Conservation (phyloP, 2,113 vertebrate genomes). For the Odontophorus gujanensis region DNA sequence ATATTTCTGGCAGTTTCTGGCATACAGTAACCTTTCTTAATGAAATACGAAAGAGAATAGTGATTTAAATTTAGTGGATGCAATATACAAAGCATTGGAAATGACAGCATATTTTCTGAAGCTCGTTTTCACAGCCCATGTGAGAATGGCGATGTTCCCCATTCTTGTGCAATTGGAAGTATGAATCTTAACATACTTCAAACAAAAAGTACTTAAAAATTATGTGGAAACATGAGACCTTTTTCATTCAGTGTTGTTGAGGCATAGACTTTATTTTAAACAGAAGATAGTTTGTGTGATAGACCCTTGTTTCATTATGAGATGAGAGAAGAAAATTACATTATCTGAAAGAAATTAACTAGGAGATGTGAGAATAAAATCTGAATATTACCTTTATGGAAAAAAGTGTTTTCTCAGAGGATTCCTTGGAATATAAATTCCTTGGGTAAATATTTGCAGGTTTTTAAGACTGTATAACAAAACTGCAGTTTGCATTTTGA, state of each 20-base stretch:
- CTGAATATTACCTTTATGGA: not conserved
- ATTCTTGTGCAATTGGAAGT: not conserved
- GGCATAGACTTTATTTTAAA: not conserved
- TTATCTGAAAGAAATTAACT: not conserved
- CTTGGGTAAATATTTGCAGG: not conserved
- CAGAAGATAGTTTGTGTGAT: not conserved
- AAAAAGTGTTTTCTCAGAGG: not conserved
- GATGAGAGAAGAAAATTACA: not conserved
- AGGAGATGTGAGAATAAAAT: not conserved
- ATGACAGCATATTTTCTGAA: not conserved
- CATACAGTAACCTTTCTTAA: not conserved
- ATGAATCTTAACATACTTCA: not conserved
- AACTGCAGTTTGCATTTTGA: not conserved
- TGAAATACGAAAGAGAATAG: not conserved
- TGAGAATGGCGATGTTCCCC: not conserved
- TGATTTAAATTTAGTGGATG: not conserved
- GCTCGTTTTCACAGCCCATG: not conserved
- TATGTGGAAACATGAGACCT: not conserved
- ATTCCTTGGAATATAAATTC: not conserved
- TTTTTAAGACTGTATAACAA: not conserved
- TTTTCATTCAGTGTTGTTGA: not conserved
- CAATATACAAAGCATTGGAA: not conserved
- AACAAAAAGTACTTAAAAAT: not conserved
- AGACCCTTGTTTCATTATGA: not conserved
- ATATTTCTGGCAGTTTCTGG: conserved; percentile 43